Evolutionary conservation across 2,888 invertebrate genomes (phyloP).

Genomic region (Temnothorax rugatulus): DNA sequence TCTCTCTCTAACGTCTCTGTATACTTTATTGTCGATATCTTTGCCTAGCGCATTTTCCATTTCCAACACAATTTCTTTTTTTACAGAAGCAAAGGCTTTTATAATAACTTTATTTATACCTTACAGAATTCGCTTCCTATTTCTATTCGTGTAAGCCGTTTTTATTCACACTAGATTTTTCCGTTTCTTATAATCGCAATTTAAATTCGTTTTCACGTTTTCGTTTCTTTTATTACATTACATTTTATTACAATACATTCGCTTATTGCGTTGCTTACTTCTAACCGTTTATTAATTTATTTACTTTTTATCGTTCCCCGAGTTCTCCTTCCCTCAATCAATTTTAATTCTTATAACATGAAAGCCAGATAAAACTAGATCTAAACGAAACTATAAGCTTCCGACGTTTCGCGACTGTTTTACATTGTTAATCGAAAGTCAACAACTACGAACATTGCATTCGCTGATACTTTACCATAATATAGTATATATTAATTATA

Average conservation of each 20-base stretch:
- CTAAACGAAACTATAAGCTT: background rate
- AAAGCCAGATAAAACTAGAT: constrained; percentile 21
- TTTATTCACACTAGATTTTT: background rate
- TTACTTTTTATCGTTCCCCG: background rate
- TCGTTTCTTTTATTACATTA: background rate
- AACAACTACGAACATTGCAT: background rate
- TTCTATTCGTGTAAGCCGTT: background rate
- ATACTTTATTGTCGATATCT: background rate
- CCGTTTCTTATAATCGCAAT: background rate
- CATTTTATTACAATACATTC: background rate
- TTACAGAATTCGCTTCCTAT: too few species aligned
- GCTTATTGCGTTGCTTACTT: background rate
- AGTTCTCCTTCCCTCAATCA: background rate
- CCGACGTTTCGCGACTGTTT: background rate
- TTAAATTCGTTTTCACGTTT: background rate
- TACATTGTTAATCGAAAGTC: background rate
- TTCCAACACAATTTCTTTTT: background rate
- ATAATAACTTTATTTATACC: background rate
- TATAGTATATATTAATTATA: background rate
- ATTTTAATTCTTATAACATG: constrained; percentile 26
- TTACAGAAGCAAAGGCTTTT: background rate
- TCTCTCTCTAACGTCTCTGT: too few species aligned
- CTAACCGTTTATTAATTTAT: background rate
- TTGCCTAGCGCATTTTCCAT: background rate
- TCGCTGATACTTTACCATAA: background rate